Base-by-base conservation (phyloP, 2,888 invertebrate species). In the Brachyptera risi region DNA sequence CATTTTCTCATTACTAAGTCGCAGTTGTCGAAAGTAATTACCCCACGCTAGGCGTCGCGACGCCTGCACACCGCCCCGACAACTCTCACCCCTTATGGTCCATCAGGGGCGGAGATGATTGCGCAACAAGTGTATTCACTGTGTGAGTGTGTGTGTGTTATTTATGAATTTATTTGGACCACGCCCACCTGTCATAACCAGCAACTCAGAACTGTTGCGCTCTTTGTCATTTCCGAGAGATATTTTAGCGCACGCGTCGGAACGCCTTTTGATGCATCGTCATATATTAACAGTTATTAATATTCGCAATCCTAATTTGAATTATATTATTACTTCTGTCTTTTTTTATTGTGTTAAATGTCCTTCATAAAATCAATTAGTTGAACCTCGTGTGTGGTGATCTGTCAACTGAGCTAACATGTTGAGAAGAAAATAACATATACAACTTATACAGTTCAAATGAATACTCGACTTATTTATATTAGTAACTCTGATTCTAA, bases 101-200 rank as follows among this genome's bases (percentile, higher is more conserved):
- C n/a, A 19, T 2, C 26, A n/a, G 13, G 37, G 54, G 54, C 37
- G 54, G 54, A 19, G 54, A 24, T 24, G 4, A 3, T 40, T 7
- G 21, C 23, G 61, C 61, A 61, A 61, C 61, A 61, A 61, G 77
- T 78, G 78, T n/a, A n/a, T n/a, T n/a, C n/a, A n/a, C n/a, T n/a
- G n/a, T n/a, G n/a, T n/a, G n/a, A n/a, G n/a, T 82, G 83, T 82
- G 83, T 83, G 82, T 80, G 82, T 82, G 82, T 82, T 83, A 83
- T 83, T 83, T 83, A 83, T 83, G 83, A 84, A 80, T 77, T 76
- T 74, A 74, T 77, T 77, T 75, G 76, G 80, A 79, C 81, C 74
- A 83, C 83, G 82, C 83, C 84, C 81, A 73, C 79, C 81, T 83
- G 83, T 84, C 83, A 84, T 84, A 84, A 84, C 82, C 80, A 80